Percentiles rank a stretch among this genome's conserved stretches.
Evolutionary conservation across 2,797 vertebrate genomes (phyloP).

Genomic region (Gallirallus australis): DNA sequence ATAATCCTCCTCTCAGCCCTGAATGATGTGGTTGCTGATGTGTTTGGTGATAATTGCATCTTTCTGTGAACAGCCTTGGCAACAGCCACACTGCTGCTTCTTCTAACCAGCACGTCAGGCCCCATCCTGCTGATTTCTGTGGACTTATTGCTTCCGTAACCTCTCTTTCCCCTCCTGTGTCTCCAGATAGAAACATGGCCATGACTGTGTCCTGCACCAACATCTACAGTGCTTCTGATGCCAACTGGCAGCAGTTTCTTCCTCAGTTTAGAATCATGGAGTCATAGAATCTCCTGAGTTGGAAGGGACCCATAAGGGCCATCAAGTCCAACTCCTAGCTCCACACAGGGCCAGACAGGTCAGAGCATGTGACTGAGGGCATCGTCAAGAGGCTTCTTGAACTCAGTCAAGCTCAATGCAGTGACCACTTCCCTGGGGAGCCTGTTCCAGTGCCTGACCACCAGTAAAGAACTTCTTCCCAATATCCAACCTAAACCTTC

Average conservation of each 20-base stretch:
- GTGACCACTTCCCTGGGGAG: too few species aligned
- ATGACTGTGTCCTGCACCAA: neutral
- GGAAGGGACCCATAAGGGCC: too few species aligned
- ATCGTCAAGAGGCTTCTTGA: too few species aligned
- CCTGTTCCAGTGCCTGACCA: too few species aligned
- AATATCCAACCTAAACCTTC: too few species aligned
- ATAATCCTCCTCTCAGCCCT: conserved; percentile 21
- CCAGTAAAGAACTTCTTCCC: too few species aligned
- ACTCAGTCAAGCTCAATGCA: too few species aligned
- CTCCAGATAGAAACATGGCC: neutral
- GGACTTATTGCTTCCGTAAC: neutral
- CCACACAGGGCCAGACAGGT: too few species aligned
- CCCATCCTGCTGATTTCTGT: neutral
- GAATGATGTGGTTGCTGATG: conserved; percentile 60
- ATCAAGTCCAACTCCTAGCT: too few species aligned
- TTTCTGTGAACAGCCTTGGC: conserved; percentile 47
- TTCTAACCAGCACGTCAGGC: neutral
- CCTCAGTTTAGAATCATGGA: neutral
- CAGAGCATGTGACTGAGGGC: too few species aligned
- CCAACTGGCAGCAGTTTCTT: neutral
- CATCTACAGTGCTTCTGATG: neutral
- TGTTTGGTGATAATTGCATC: conserved; percentile 39
- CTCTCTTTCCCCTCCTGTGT: neutral
- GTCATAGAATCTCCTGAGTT: too few species aligned
- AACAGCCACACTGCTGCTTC: neutral